A percentile compares a stretch with the other conserved stretches of the same genome.
Evolutionary conservation across 2,797 vertebrate genomes (phyloP).

Genomic region (Caiman crocodilus): DNA sequence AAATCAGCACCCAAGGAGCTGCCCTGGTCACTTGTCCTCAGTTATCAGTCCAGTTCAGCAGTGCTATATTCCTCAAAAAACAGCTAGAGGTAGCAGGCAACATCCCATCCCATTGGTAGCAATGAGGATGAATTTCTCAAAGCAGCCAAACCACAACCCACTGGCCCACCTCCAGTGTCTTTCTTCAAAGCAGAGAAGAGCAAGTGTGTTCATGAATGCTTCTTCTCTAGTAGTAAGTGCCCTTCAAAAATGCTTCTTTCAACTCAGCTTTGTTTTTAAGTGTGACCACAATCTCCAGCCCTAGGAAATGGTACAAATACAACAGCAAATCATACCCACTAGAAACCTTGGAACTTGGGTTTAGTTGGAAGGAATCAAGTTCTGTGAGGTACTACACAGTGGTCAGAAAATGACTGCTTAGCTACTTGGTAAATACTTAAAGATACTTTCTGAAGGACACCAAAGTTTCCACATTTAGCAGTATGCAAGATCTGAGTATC

Average conservation of each 20-base stretch:
- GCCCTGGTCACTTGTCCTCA: no score
- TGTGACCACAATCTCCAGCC: slow-evolving; percentile 1
- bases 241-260: slow-evolving; percentile 20
- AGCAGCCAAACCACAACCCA: neutral
- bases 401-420: neutral
- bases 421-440: neutral
- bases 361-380: no score
- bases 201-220: neutral
- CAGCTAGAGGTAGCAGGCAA: neutral
- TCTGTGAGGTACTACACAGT: neutral
- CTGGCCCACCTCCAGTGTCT: neutral
- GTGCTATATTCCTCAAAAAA: neutral
- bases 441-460: neutral
- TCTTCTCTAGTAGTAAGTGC: neutral
- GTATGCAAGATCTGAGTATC: neutral
- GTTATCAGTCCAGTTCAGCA: no score
- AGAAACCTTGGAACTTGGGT: no score
- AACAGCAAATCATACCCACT: neutral
- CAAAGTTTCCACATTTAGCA: neutral
- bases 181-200: neutral
- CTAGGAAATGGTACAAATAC: neutral
- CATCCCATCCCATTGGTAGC: slow-evolving; percentile 17
- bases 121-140: neutral
- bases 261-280: slow-evolving; percentile 30
- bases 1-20: no score